Base-by-base conservation (phyloP, 2,113 vertebrate genomes). In the Hystrix brachyura region DNA sequence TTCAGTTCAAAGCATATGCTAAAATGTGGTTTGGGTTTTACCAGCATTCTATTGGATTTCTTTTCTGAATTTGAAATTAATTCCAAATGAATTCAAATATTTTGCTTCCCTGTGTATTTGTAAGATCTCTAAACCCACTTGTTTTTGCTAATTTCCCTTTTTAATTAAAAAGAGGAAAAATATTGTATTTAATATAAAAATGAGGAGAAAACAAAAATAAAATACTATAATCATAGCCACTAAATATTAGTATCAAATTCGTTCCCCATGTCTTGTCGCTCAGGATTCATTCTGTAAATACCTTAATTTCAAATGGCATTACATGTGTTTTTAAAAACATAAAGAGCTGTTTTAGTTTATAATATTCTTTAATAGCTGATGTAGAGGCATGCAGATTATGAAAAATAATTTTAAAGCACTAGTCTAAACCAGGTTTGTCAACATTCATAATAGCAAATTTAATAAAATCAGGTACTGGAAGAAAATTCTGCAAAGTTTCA, bases 371-470 rank as follows among this genome's bases (percentile, higher is more conserved):
- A 91, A 97, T 62, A 8, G 94, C 46, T 76, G 13, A 17, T 46
- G 91, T 23, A 91, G 46, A 51, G 25, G 32, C 7, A 96, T 14
- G 74, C 25, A 90, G 91, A 79, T 59, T 86, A 57, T 80, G 13
- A 80, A 72, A 93, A 94, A 87, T 90, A 96, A 89, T 82, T 88
- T 89, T 89, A 83, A 96, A 25, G 79, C 17, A 60, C 23, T 86
- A 51, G 27, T 90, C 21, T 17, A 96, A 96, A 94, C 13, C 17
- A 87, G 72, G 93, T 27, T 93, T 97, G 32, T 76, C 18, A 92
- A 81, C 88, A 94, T 79, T 43, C 91, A 78, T 2, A 88, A 29
- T 8, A 74, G 23, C 3, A 34, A 53, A 71, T 55, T 91, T 88
- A 69, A 76, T 21, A 69, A 80, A 82, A n/a, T 69, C 74, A 95